Evolutionary conservation across 2,113 vertebrate genomes (phyloP).

Genomic region (Indri indri): DNA sequence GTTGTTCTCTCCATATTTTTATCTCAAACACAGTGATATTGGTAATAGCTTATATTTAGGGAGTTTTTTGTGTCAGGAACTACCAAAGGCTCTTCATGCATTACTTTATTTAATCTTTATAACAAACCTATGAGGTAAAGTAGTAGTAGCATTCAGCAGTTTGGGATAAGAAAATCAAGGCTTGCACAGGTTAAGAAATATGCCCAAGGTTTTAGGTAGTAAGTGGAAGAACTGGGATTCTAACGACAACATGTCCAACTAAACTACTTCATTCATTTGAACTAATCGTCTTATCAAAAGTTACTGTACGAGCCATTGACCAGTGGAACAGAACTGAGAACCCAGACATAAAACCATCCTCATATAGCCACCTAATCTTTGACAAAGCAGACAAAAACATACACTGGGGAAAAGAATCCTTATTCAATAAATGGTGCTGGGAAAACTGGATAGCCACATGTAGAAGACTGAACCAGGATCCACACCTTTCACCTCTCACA

Average conservation of each 20-base stretch:
- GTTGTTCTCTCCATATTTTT: background rate
- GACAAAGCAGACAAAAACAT: too few species aligned
- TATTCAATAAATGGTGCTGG: too few species aligned
- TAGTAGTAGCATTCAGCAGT: background rate
- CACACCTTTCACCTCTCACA: too few species aligned
- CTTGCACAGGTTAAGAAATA: background rate
- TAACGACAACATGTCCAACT: background rate
- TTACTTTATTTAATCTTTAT: background rate
- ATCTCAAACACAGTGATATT: background rate
- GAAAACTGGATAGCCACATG: too few species aligned
- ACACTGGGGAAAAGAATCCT: too few species aligned
- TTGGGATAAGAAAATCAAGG: background rate
- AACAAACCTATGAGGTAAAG: background rate
- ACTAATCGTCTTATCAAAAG: background rate
- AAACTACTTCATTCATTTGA: background rate
- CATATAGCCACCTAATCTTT: too few species aligned
- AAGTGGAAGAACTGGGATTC: background rate
- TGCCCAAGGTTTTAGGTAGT: background rate
- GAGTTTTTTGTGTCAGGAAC: background rate
- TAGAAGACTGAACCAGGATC: too few species aligned
- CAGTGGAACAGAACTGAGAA: too few species aligned
- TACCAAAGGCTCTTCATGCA: background rate
- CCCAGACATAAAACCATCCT: too few species aligned
- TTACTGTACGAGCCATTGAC: background rate
- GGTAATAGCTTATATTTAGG: background rate